Evolutionary conservation across 1,140 invertebrate species (phyloP).

Genomic region (Drosophila ficusphila): DNA sequence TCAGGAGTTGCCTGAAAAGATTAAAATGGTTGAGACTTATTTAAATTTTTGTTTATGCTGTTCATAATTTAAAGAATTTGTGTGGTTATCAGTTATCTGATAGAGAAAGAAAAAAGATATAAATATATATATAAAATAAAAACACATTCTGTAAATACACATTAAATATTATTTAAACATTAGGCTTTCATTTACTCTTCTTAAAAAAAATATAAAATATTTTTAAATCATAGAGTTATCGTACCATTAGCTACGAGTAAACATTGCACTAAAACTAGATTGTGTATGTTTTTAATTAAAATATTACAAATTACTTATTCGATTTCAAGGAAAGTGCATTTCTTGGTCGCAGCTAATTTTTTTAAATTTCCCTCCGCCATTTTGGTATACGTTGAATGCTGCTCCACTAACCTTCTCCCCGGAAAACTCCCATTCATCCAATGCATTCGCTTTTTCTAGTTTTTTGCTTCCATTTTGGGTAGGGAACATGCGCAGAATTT

Average conservation of each 20-base stretch:
- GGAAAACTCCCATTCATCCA: conserved; percentile 41
- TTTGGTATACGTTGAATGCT: conserved; percentile 34
- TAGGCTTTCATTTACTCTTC: no score
- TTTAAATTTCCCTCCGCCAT: conserved; percentile 30
- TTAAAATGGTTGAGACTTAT: background rate
- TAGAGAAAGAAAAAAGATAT: no score
- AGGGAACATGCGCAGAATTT: conserved; percentile 82
- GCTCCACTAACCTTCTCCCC: conserved; percentile 48
- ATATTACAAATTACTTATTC: background rate
- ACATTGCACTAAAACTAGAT: no score
- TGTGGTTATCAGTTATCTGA: no score
- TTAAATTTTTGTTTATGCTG: background rate
- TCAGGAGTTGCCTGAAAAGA: background rate
- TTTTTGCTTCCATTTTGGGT: conserved; percentile 43
- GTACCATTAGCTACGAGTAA: no score
- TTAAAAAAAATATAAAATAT: no score
- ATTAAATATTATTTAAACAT: no score
- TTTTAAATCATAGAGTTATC: no score
- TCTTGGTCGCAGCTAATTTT: background rate
- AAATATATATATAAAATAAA: no score
- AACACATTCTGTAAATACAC: no score
- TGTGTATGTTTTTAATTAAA: no score
- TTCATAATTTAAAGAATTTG: background rate
- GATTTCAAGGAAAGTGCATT: background rate
- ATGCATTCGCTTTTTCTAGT: conserved; percentile 62